Conservation (phyloP, 2,113 vertebrate species). For the Chunga burmeisteri region DNA sequence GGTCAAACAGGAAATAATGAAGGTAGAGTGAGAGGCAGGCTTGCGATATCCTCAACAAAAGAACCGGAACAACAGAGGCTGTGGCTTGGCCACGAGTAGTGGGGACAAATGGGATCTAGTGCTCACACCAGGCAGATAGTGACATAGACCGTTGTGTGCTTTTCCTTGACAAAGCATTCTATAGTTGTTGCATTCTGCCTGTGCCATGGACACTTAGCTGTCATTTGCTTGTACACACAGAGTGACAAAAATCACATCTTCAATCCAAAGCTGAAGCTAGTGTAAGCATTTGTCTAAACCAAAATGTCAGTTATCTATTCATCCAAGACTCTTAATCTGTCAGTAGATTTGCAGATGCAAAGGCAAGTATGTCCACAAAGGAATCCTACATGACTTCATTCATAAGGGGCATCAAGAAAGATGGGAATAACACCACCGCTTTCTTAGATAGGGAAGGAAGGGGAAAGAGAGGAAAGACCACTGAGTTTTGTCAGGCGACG, state of each 20-base stretch:
- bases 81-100: neutral
- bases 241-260: neutral
- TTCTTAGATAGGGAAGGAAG: neutral
- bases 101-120: neutral
- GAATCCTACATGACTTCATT: neutral
- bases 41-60: neutral
- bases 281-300: neutral
- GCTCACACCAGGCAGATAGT: neutral
- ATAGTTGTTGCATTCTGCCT: neutral
- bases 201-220: neutral
- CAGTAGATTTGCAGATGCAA: neutral
- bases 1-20: neutral
- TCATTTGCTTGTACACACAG: accelerated
- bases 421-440: neutral
- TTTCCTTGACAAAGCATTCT: accelerated
- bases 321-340: neutral
- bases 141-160: neutral
- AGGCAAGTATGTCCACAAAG: neutral
- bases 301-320: neutral
- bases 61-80: neutral
- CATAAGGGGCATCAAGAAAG: neutral
- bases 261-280: neutral
- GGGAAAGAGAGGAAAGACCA: neutral
- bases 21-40: neutral
- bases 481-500: neutral